These are phyloP conservation scores for Nycticebus coucang DNA, from an alignment of 2,113 vertebrate species.

Conservation along the genomic window DNA sequence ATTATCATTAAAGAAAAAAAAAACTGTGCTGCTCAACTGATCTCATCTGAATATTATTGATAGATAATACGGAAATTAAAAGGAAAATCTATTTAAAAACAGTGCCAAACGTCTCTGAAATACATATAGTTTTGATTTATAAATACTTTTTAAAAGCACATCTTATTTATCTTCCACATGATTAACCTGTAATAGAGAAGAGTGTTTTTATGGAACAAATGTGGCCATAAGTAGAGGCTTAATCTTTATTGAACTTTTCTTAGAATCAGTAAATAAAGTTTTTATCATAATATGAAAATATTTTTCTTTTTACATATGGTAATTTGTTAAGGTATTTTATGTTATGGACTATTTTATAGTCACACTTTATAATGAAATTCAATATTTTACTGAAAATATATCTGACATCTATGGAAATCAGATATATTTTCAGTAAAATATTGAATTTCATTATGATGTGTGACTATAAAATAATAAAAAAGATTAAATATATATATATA, in stretches of 20 bases:
- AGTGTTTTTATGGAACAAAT: not conserved
- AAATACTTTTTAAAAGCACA: not conserved
- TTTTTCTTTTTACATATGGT: not conserved
- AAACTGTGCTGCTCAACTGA: not conserved
- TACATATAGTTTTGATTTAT: not conserved
- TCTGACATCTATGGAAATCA: not conserved
- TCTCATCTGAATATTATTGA: not conserved
- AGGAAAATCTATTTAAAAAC: not conserved
- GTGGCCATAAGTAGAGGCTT: not conserved
- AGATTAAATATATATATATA: not conserved
- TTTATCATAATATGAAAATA: not conserved
- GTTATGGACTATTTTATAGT: no score
- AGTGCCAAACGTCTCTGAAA: not conserved
- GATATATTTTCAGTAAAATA: not conserved
- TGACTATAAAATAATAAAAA: not conserved
- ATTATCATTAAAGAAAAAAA: not conserved
- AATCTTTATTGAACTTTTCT: not conserved
- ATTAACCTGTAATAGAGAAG: not conserved
- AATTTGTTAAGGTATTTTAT: not conserved
- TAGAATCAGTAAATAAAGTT: not conserved
- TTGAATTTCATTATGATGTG: not conserved
- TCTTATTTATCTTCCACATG: not conserved
- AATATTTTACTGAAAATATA: no score
- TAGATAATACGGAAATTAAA: not conserved
- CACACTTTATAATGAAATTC: no score